Evolutionary conservation across 2,113 vertebrate species (phyloP).

Genomic region (Scortum barcoo): DNA sequence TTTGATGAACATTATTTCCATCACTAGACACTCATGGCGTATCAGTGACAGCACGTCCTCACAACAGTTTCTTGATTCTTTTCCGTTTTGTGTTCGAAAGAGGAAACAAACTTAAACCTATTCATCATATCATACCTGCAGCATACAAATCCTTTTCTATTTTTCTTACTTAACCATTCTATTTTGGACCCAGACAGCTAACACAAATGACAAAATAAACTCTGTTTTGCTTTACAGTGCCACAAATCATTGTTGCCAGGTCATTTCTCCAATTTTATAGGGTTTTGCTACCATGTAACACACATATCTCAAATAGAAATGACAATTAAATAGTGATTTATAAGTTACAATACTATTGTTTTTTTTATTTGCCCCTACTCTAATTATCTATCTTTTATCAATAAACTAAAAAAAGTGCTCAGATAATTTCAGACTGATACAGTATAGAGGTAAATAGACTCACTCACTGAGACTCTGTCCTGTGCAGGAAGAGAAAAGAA

Average conservation of each 20-base stretch:
- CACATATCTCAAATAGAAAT: background rate
- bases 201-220: background rate
- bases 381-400: background rate
- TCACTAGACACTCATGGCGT: constrained; percentile 18
- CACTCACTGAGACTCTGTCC: background rate
- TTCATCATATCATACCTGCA: background rate
- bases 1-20: constrained; percentile 39
- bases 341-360: background rate
- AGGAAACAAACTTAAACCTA: background rate
- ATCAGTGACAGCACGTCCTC: background rate
- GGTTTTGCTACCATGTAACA: background rate
- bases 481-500: background rate
- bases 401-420: background rate
- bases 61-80: background rate
- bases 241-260: background rate
- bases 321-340: background rate
- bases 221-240: background rate
- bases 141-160: background rate
- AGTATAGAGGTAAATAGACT: background rate
- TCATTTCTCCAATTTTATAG: background rate
- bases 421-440: background rate
- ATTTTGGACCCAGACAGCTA: background rate
- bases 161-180: background rate
- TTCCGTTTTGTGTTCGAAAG: constrained; percentile 9
- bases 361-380: background rate